These are phyloP conservation scores for Glyptemys insculpta DNA, from an alignment of 2,797 vertebrate species.

Conservation along the genomic window DNA sequence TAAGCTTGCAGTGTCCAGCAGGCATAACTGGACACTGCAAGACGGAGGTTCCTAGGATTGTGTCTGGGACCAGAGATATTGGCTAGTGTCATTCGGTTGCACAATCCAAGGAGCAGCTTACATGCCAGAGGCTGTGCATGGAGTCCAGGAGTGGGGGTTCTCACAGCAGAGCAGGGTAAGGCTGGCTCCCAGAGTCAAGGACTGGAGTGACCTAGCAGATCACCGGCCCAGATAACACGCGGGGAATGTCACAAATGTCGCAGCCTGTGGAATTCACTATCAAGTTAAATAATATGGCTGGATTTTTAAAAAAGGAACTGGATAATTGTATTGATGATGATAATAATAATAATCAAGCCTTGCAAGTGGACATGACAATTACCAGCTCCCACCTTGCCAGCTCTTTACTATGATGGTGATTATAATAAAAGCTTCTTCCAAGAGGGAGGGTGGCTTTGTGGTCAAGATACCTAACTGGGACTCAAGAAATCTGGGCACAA, in stretches of 20 bases:
- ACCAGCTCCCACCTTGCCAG: background rate
- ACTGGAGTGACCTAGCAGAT: no score
- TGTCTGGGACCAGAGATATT: no score
- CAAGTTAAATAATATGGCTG: conserved; percentile 31
- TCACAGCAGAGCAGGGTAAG: no score
- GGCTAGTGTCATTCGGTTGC: no score
- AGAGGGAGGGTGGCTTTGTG: conserved; percentile 9
- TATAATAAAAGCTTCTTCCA: conserved; percentile 31
- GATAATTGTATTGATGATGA: conserved; percentile 22
- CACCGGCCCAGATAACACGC: no score
- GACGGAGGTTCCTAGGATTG: no score
- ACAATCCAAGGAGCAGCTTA: no score
- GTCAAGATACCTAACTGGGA: background rate
- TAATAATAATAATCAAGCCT: conserved; percentile 1
- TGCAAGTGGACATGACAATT: conserved; percentile 8
- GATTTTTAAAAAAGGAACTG: conserved; percentile 5
- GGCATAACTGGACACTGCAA: no score
- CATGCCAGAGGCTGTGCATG: no score
- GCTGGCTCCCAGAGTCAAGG: no score
- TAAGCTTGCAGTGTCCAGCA: no score
- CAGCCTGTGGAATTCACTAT: conserved; percentile 6
- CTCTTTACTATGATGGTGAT: conserved; percentile 29
- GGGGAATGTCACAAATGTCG: background rate
- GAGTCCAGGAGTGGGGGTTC: no score
- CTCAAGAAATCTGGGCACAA: conserved; percentile 12